phyloP scores from a whole-genome alignment of 2,888 invertebrate genomes.

The Rhamnusium bicolor region DNA sequence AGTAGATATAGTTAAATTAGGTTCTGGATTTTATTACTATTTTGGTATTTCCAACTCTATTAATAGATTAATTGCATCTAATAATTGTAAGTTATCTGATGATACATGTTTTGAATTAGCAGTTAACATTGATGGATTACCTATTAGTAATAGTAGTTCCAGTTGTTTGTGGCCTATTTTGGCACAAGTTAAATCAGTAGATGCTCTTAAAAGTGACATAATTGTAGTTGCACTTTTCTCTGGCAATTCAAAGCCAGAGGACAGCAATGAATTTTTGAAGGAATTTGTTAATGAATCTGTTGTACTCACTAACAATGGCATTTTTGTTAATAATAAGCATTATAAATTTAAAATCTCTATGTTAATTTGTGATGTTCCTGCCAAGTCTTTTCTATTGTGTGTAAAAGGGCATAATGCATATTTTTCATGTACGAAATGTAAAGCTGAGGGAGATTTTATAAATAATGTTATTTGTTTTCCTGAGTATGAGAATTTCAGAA shows the following conservation, averaged over 20 bases:
- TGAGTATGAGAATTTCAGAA: neutral
- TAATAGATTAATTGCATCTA: no score
- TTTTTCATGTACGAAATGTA: slow-evolving; percentile 31
- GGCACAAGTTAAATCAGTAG: neutral
- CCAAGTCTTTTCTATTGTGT: slow-evolving; percentile 23
- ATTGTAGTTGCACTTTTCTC: neutral
- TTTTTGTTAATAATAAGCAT: neutral
- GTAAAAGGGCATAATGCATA: slow-evolving; percentile 25
- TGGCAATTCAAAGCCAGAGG: neutral
- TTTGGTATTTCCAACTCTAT: no score
- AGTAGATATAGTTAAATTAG: no score
- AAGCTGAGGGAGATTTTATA: slow-evolving; percentile 22
- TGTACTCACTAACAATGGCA: neutral
- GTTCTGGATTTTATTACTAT: no score
- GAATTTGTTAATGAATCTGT: neutral
- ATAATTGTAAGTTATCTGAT: no score
- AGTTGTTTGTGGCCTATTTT: neutral
- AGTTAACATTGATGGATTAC: neutral
- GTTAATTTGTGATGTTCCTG: slow-evolving; percentile 30
- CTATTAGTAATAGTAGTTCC: neutral
- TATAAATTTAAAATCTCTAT: neutral
- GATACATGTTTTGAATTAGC: no score
- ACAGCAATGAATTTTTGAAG: neutral
- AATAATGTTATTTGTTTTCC: slow-evolving; percentile 12
- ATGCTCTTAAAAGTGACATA: neutral